Percentiles rank a stretch among this genome's conserved stretches.
Evolutionary conservation across 2,113 vertebrate genomes (phyloP).

Genomic region (Haemorhous mexicanus): DNA sequence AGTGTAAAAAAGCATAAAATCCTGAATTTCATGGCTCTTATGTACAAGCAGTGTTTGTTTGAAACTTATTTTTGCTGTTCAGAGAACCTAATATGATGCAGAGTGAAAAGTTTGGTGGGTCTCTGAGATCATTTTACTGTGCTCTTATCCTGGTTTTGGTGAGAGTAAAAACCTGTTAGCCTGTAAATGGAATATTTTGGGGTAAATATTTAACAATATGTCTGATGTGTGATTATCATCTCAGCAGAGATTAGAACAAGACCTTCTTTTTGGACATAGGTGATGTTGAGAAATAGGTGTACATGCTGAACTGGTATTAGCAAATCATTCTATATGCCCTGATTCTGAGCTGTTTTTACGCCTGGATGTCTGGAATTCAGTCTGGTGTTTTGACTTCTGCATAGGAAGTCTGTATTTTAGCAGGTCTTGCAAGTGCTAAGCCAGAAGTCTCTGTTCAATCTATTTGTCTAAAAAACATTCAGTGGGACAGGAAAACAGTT

Average conservation of each 20-base stretch:
- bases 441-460: not conserved
- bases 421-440: not conserved
- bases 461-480: not conserved
- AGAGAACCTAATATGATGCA: not conserved
- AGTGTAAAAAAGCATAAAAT: not conserved
- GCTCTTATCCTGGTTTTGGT: not conserved
- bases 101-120: not conserved
- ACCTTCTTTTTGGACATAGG: not conserved
- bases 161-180: not conserved
- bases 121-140: not conserved
- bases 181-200: not conserved
- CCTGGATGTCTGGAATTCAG: not conserved
- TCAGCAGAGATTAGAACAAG: not conserved
- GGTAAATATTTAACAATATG: not conserved
- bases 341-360: not conserved
- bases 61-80: not conserved
- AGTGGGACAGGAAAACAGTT: not conserved
- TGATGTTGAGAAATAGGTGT: not conserved
- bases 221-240: not conserved
- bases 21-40: not conserved
- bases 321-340: not conserved
- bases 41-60: accelerated
- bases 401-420: not conserved
- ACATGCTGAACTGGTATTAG: not conserved
- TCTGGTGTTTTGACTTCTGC: not conserved